These are phyloP conservation scores for Phlogophora meticulosa DNA, from an alignment of 2,888 invertebrate genomes.

Conservation along the genomic window DNA sequence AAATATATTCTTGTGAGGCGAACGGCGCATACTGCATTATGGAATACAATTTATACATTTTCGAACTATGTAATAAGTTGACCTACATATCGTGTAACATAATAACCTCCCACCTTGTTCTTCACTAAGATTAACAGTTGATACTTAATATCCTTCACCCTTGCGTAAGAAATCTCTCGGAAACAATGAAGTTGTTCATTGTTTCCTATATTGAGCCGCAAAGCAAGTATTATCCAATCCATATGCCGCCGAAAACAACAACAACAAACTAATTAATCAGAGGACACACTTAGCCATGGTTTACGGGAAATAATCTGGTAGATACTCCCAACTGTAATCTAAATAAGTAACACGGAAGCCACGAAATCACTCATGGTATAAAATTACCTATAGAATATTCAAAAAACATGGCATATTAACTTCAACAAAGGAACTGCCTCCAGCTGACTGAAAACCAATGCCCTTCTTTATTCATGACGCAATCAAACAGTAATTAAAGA, in stretches of 20 bases:
- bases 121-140: slow-evolving; percentile 1
- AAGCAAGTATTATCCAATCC: too few relatives aligned
- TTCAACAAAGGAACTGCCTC: slow-evolving; percentile 36
- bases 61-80: neutral
- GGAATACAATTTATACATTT: slow-evolving; percentile 3
- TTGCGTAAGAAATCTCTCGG: too few relatives aligned
- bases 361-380: slow-evolving; percentile 2
- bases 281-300: neutral
- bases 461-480: slow-evolving; percentile 39
- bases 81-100: neutral
- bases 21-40: slow-evolving; percentile 7
- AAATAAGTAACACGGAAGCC: slow-evolving; percentile 19
- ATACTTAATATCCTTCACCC: slow-evolving; percentile 8
- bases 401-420: slow-evolving; percentile 62
- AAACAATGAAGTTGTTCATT: too few relatives aligned
- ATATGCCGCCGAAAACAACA: neutral
- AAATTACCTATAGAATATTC: slow-evolving; percentile 28
- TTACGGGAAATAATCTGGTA: neutral
- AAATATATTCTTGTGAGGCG: slow-evolving; percentile 27
- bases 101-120: neutral
- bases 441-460: slow-evolving; percentile 59
- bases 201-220: neutral
- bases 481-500: slow-evolving; percentile 61
- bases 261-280: slow-evolving; percentile 4
- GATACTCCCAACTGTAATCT: slow-evolving; percentile 12